These are phyloP conservation scores for Chrysocyon brachyurus DNA, from an alignment of 2,797 vertebrate genomes.

Conservation along the genomic window DNA sequence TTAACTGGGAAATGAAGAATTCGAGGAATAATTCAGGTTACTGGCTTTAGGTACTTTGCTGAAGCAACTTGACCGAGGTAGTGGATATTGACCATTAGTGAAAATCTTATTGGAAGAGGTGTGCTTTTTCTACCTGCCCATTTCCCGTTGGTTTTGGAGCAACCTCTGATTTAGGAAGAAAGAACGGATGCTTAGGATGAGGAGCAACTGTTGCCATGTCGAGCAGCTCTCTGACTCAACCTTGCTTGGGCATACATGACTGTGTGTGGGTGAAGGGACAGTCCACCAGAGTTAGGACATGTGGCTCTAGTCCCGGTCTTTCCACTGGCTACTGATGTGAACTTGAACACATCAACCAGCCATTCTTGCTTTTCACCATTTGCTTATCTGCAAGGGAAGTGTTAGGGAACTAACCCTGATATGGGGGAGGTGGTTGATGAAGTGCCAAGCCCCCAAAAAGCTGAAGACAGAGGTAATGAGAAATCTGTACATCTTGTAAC, in stretches of 20 bases:
- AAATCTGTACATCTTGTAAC: neutral
- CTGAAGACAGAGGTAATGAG: neutral
- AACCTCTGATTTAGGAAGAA: neutral
- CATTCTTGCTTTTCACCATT: neutral
- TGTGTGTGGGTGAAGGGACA: rapidly evolving
- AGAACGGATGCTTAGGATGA: neutral
- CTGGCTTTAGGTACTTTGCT: neutral
- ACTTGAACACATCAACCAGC: neutral
- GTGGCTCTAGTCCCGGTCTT: neutral
- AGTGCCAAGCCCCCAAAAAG: neutral
- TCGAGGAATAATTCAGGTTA: neutral
- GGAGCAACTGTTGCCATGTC: neutral
- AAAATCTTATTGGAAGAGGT: neutral
- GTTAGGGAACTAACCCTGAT: neutral
- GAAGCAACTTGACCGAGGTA: neutral
- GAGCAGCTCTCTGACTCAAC: neutral
- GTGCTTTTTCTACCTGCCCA: neutral
- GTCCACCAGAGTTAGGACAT: neutral
- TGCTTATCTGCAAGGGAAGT: neutral
- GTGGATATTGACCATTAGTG: neutral
- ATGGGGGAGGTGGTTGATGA: neutral
- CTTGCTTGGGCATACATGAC: neutral
- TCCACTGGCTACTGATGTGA: neutral
- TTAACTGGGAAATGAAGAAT: neutral
- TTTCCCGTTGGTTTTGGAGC: neutral